Percentiles rank a stretch among this genome's conserved stretches.
phyloP scores from a whole-genome alignment of 92 coral and sea anemone genomes.

The Virgularia gustaviana region DNA sequence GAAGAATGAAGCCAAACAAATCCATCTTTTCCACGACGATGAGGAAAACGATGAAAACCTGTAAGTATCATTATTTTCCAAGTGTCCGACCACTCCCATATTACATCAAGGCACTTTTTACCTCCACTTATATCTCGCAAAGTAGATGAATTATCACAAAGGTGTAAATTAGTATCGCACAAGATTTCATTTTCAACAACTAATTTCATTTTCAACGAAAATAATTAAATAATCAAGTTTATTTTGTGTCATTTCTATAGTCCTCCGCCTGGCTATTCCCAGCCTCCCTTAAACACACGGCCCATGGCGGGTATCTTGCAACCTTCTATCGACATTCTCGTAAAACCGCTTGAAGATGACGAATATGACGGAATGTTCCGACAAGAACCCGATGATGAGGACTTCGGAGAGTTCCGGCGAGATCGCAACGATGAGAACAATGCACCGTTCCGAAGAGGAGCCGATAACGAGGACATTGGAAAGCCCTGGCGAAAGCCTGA shows the following conservation, averaged over 20 bases:
- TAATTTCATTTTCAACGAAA: slow-evolving; percentile 24
- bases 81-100: too few relatives aligned
- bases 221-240: background rate
- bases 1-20: background rate
- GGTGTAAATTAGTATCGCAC: too few relatives aligned
- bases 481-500: too few relatives aligned
- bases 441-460: too few relatives aligned
- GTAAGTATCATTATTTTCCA: background rate
- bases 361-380: slow-evolving; percentile 40
- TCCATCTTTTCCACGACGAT: background rate
- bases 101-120: too few relatives aligned
- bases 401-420: too few relatives aligned
- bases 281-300: slow-evolving; percentile 50
- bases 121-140: too few relatives aligned
- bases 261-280: slow-evolving; percentile 63
- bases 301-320: slow-evolving; percentile 69
- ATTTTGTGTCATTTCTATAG: slow-evolving; percentile 30
- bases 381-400: slow-evolving; percentile 35
- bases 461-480: too few relatives aligned
- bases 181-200: too few relatives aligned
- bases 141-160: too few relatives aligned
- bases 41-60: background rate
- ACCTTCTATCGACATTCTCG: slow-evolving; percentile 83
- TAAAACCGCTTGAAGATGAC: slow-evolving; percentile 56
- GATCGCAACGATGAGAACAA: too few relatives aligned